Evolutionary conservation across 2,113 vertebrate genomes (phyloP), one percentile per base, ranked within the genome.

Genomic region (Mionectes macconnelli): DNA sequence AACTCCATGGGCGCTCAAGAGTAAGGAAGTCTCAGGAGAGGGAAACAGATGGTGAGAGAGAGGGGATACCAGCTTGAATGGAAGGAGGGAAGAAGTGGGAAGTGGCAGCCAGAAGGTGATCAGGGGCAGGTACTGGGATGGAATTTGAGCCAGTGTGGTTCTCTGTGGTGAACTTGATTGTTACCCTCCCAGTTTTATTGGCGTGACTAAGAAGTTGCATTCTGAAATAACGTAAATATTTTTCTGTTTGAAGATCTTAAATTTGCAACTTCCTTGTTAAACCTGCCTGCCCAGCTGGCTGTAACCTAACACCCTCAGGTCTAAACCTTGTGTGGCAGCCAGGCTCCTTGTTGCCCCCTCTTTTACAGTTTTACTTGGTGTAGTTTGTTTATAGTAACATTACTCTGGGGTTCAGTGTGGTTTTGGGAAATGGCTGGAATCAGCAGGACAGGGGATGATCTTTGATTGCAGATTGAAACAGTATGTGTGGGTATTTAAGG

Each of bases 221-320:
- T 77, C 37, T 81, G 59, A 76, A 80, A 53, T 76, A 81, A 53
- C 27, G 2, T 22, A 40, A 45, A 20, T 50, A 14, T 20, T 82
- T 72, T 68, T 70, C 11, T 56, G 18, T 72, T 55, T 44, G 22
- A 57, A 63, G 66, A 47, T 53, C 30, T 67, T 68, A 30, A 42
- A 37, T 73, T 86, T 68, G 17, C 27, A 42, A 24, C 60, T 67
- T 86, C n/a, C 14, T 4, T 24, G 20, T 62, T 57, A 63, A 87
- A 68, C 33, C 12, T 56, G 45, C 21, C 39, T 59, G 12, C 30
- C 78, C 55, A 78, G 22, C 55, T 6, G 9, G 33, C 60, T 3
- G 0, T 63, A 24, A 25, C 52, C 12, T 28, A 40, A 40, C 31
- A 39, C 13, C 11, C 24, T 44, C 27, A n/a, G 0, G 1, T 47